Base-by-base conservation (phyloP, 2,888 invertebrate genomes). In the Abrostola tripartita region DNA sequence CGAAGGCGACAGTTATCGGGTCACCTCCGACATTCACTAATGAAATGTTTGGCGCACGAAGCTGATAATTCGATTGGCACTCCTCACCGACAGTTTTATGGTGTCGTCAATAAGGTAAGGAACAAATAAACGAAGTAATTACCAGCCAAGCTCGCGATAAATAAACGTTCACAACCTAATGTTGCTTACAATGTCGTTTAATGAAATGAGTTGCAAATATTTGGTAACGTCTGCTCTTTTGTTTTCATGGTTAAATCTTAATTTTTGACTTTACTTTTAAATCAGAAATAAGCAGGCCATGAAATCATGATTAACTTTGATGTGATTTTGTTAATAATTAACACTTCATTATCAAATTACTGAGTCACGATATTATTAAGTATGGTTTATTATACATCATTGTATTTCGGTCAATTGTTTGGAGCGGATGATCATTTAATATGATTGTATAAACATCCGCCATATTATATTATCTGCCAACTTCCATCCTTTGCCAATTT, bases 41-140 rank as follows among this genome's bases (percentile, higher is more conserved):
- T 74, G 67, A 79, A 82, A 69, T 63, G 71, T 65, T 71, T 64
- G 55, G 68, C 56, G 68, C 69, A 63, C 65, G 65, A 65, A 67
- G 68, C 68, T 67, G 76, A 79, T 80, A 80, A 78, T 72, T 73
- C 71, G 75, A 81, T 81, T 78, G 76, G 74, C 78, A 80, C 76
- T 78, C 64, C 63, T 65, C 68, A 52, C 63, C 74, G 80, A 76
- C 84, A 82, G 78, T 78, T 85, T 86, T 81, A 84, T 81, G 79
- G 80, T 70, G 72, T 55, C 59, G 72, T 78, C 77, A 78, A 74
- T 81, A 75, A 73, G 79, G 68, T 65, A 71, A 75, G 76, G 58
- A 81, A 81, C 77, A 80, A 78, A 79, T 75, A 54, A 62, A 69
- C 67, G 49, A 62, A 77, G 81, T 83, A 85, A 88, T 85, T 88